Base-by-base conservation (phyloP, 2,888 invertebrate species). In the Archips xylosteana region DNA sequence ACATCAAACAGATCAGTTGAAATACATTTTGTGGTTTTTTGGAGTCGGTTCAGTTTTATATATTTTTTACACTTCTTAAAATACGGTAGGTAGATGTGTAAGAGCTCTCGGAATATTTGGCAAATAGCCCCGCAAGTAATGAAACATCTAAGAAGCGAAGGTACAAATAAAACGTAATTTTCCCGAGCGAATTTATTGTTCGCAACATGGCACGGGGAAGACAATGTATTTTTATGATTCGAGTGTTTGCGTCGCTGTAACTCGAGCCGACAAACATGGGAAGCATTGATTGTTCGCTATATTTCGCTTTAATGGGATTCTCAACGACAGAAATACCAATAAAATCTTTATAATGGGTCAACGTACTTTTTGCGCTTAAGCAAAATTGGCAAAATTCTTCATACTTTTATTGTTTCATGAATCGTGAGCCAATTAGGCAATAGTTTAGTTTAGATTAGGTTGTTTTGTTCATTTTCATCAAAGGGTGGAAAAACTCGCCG, bases 151-250 rank as follows among this genome's bases (percentile, higher is more conserved):
- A 57, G 57, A 57, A 57, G 10, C 32, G 57, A 57, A 57, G 57
- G 57, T 57, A 57, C 6, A 32, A 57, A 57, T 57, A 4, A 12
- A 10, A 32, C 32, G 12, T 57, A 57, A 57, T 57, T 57, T 32
- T 32, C 32, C 57, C 6, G 57, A 10, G 57, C 2, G 32, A 32
- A 57, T 32, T 57, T 57, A 57, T 57, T 57, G 57, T 32, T 57
- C 57, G 32, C 23, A 57, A 32, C 57, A 57, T 57, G 32, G 32
- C 57, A 32, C 3, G 57, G 23, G 23, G n/a, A 13, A 54, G 51
- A 54, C 51, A 54, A 54, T 54, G 51, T 54, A 54, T 54, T 54
- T 49, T 54, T 54, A 54, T 15, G 51, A 57, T 57, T 32, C 32
- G 12, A 57, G 12, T 57, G 57, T 57, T 57, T 32, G 57, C 32